phyloP scores from a whole-genome alignment of 2,797 vertebrate genomes.

The Perodicticus potto region DNA sequence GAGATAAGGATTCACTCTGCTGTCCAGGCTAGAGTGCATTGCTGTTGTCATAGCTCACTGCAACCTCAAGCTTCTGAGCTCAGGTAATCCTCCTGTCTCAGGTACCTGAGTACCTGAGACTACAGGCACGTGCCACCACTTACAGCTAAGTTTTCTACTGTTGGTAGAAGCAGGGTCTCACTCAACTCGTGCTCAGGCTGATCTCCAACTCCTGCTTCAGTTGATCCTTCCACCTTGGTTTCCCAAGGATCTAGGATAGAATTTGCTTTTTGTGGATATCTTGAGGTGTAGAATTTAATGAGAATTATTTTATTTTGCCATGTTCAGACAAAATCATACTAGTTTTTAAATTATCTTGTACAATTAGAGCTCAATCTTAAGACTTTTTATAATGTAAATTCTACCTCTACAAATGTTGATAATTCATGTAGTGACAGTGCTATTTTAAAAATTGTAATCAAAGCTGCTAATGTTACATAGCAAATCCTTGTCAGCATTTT shows the following conservation, averaged over 20 bases:
- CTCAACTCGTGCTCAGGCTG: not conserved
- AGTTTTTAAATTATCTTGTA: not conserved
- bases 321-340: not conserved
- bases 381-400: constrained; percentile 42
- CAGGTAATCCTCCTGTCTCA: not conserved
- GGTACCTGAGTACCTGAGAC: not conserved
- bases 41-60: not conserved
- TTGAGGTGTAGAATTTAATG: not conserved
- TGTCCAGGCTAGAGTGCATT: not conserved
- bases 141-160: not conserved
- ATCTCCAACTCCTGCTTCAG: not conserved
- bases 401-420: not conserved
- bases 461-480: not conserved
- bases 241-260: not conserved
- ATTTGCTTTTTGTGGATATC: not conserved
- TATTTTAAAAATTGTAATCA: constrained; percentile 35
- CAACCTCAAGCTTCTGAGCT: not conserved
- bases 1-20: not conserved
- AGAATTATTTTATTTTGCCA: constrained; percentile 52
- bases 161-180: not conserved
- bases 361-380: not conserved
- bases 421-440: not conserved
- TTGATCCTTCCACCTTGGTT: not conserved
- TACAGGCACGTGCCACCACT: not conserved
- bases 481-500: constrained; percentile 17